phyloP scores from a whole-genome alignment of 2,113 vertebrate species.

The Platysteira castanea region DNA sequence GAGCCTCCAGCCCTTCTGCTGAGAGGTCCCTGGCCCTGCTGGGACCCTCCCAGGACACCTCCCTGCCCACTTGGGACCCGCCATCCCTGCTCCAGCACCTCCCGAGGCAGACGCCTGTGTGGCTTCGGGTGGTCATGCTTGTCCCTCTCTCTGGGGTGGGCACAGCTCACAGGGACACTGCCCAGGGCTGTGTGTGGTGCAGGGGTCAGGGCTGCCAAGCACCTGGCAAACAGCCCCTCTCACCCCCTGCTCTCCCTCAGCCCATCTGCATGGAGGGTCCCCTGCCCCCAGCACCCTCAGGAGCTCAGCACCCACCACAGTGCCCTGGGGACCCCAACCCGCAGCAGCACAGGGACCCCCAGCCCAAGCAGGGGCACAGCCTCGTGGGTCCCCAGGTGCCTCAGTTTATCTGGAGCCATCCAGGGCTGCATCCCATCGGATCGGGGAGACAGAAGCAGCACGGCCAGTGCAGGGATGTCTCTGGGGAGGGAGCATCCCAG shows the following conservation, averaged over 20 bases:
- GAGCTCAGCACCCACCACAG: fast-evolving
- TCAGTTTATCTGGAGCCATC: neutral
- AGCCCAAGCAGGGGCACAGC: neutral
- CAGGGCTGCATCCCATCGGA: fast-evolving
- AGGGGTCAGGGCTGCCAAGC: neutral
- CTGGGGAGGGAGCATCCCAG: neutral
- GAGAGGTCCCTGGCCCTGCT: neutral
- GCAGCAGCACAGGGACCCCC: neutral
- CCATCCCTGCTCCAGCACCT: neutral
- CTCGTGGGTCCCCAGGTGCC: neutral
- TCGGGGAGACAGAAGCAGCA: neutral
- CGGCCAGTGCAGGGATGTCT: neutral
- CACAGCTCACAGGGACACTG: neutral
- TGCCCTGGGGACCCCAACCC: neutral
- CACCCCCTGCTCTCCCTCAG: fast-evolving
- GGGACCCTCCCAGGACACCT: neutral
- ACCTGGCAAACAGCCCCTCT: neutral
- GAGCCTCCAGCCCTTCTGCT: neutral
- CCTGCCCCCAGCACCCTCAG: neutral
- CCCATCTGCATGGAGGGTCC: fast-evolving
- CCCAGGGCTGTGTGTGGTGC: neutral
- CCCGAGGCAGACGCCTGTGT: fast-evolving
- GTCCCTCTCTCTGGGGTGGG: neutral
- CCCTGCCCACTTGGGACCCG: fast-evolving
- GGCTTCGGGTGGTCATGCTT: fast-evolving